These are phyloP conservation scores for Rhopalosiphum padi DNA, from an alignment of 1,140 invertebrate species.

Conservation along the genomic window DNA sequence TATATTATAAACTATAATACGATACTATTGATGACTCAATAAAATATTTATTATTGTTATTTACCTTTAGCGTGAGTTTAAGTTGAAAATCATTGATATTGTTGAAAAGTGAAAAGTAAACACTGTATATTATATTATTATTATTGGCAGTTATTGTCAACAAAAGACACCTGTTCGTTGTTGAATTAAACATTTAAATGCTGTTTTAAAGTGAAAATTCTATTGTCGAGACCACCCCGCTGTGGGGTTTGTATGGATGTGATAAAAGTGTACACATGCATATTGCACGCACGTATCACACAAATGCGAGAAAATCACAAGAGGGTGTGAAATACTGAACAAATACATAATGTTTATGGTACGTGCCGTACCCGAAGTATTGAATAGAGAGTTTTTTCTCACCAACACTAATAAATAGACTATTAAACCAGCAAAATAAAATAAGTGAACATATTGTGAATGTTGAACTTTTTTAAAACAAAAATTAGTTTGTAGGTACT, in stretches of 20 bases:
- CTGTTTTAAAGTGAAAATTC: slow-evolving; percentile 26
- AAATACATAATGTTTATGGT: slow-evolving; percentile 47
- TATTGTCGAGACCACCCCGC: slow-evolving; percentile 32
- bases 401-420: slow-evolving; percentile 32
- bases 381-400: slow-evolving; percentile 11
- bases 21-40: slow-evolving; percentile 1
- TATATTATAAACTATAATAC: not conserved
- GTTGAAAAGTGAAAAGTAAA: not conserved
- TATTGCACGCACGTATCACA: not conserved
- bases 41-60: slow-evolving; percentile 22
- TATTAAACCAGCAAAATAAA: slow-evolving; percentile 15
- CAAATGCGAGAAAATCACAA: slow-evolving; percentile 15
- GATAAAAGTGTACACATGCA: slow-evolving; percentile 7
- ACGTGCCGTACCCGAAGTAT: slow-evolving; percentile 21
- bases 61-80: not conserved
- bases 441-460: slow-evolving; percentile 11
- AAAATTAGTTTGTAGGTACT: slow-evolving; percentile 6
- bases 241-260: not conserved
- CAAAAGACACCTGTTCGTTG: not conserved
- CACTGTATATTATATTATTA: not conserved
- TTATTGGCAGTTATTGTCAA: not conserved
- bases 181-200: slow-evolving; percentile 2
- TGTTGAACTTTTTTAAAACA: slow-evolving; percentile 14
- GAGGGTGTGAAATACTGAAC: slow-evolving; percentile 39
- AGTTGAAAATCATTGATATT: not conserved